A percentile compares a stretch with the other conserved stretches of the same genome.
phyloP scores from a whole-genome alignment of 1,140 invertebrate species.

The Ephestia elutella region DNA sequence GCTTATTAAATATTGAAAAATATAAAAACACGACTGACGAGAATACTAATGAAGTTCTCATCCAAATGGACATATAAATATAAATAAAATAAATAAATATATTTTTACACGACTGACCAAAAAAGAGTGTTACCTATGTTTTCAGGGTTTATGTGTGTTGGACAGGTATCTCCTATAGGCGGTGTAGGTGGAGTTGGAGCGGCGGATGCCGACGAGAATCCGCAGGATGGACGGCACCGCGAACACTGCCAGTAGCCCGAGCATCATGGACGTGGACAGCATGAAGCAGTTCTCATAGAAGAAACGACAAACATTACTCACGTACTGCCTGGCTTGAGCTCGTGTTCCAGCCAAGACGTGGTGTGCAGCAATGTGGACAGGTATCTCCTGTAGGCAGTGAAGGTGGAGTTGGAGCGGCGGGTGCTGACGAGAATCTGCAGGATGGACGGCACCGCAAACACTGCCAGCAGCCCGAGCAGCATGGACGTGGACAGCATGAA shows the following conservation, averaged over 20 bases:
- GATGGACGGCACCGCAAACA: slow-evolving; percentile 79
- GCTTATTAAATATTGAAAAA: too few species aligned
- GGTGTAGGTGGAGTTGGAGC: slow-evolving; percentile 76
- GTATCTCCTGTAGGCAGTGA: slow-evolving; percentile 84
- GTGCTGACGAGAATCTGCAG: slow-evolving; percentile 79
- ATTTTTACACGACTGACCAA: too few species aligned
- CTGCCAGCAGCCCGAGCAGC: slow-evolving; percentile 77
- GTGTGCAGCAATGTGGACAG: slow-evolving; percentile 82
- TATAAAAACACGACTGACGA: too few species aligned
- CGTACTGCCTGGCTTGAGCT: slow-evolving; percentile 74
- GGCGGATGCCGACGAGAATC: slow-evolving; percentile 78
- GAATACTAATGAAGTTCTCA: too few species aligned
- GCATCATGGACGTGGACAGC: slow-evolving; percentile 76
- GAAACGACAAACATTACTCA: slow-evolving; percentile 78
- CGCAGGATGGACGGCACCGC: slow-evolving; percentile 78
- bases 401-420: slow-evolving; percentile 76
- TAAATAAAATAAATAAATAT: too few species aligned
- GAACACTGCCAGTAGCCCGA: slow-evolving; percentile 78
- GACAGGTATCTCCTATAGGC: slow-evolving; percentile 86
- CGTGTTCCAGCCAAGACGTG: slow-evolving; percentile 81
- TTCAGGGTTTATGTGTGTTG: too few species aligned
- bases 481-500: slow-evolving; percentile 77
- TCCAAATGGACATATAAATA: too few species aligned
- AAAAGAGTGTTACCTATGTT: too few species aligned
- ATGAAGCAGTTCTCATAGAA: slow-evolving; percentile 77